These are phyloP conservation scores for Chroicocephalus ridibundus DNA, from an alignment of 2,113 vertebrate species.

Conservation along the genomic window DNA sequence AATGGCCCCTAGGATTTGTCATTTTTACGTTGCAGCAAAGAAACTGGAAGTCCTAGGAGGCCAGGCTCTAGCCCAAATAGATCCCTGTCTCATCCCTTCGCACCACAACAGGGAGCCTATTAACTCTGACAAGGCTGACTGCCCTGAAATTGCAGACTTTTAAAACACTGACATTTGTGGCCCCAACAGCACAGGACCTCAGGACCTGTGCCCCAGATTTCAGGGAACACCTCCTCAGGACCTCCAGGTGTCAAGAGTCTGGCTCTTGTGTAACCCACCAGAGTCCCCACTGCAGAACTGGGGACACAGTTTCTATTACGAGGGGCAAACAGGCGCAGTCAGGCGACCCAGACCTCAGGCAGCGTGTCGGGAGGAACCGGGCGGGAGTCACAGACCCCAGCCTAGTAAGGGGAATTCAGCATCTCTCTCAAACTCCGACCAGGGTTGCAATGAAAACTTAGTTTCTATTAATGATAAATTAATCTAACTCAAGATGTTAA, in stretches of 20 bases:
- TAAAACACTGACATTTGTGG: not conserved
- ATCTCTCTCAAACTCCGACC: not conserved
- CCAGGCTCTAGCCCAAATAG: slow-evolving; percentile 8
- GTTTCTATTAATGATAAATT: not conserved
- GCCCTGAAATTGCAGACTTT: slow-evolving; percentile 22
- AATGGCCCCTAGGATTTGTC: not conserved
- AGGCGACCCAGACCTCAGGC: fast-evolving
- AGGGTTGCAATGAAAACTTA: not conserved
- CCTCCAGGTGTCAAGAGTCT: not conserved
- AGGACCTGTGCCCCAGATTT: slow-evolving; percentile 27
- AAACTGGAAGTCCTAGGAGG: slow-evolving; percentile 3
- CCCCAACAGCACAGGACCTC: not conserved
- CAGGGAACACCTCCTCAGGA: not conserved
- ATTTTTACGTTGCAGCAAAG: not conserved
- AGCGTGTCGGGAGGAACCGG: not conserved
- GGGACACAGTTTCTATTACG: not conserved
- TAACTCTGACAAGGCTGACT: slow-evolving; percentile 48
- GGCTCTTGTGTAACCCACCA: not conserved
- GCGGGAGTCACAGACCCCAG: not conserved
- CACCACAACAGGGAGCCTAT: slow-evolving; percentile 31
- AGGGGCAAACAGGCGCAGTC: too few relatives aligned
- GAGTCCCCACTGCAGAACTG: not conserved
- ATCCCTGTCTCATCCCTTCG: slow-evolving; percentile 4
- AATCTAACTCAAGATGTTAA: not conserved
- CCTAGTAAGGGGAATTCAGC: not conserved